Percentiles rank a stretch among this genome's conserved stretches.
Evolutionary conservation across 2,888 invertebrate species (phyloP).

Genomic region (Latheticus oryzae): DNA sequence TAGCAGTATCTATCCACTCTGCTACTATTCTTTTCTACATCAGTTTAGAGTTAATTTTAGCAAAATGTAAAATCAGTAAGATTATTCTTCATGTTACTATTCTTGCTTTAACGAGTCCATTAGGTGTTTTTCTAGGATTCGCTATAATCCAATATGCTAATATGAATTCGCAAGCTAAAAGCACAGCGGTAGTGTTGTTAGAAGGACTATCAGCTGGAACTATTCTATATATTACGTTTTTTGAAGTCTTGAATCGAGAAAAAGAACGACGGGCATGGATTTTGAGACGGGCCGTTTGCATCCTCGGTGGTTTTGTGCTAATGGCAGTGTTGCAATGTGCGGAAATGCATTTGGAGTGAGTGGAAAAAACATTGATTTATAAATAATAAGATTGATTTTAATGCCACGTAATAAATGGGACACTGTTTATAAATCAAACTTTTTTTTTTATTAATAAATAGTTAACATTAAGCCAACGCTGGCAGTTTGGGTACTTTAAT

Average conservation of each 20-base stretch:
- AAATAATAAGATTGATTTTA: neutral
- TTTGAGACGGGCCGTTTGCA: conserved; percentile 60
- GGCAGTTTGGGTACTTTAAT: conserved; percentile 15
- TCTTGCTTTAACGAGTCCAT: conserved; percentile 66
- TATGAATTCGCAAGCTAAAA: conserved; percentile 60
- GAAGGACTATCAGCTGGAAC: conserved; percentile 68
- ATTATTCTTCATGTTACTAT: conserved; percentile 65
- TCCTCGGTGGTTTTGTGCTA: conserved; percentile 61
- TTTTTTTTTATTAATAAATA: conserved; percentile 6
- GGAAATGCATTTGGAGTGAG: conserved; percentile 44
- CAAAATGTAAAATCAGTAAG: conserved; percentile 61
- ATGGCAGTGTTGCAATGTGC: conserved; percentile 61
- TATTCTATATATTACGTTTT: conserved; percentile 68
- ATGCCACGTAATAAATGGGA: too few species aligned
- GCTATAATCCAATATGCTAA: conserved; percentile 63
- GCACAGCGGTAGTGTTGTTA: conserved; percentile 62
- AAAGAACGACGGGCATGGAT: conserved; percentile 61
- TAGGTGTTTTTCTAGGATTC: conserved; percentile 67
- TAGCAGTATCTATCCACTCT: conserved; percentile 68
- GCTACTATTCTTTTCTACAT: conserved; percentile 69
- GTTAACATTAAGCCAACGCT: conserved; percentile 12
- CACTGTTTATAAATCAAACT: too few species aligned
- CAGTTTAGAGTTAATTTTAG: conserved; percentile 67
- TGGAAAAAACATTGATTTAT: conserved; percentile 14
- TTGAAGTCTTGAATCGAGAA: conserved; percentile 67